Evolutionary conservation across 2,797 vertebrate species (phyloP), one percentile per base, ranked within the genome.

Genomic region (Galagoides demidoff): DNA sequence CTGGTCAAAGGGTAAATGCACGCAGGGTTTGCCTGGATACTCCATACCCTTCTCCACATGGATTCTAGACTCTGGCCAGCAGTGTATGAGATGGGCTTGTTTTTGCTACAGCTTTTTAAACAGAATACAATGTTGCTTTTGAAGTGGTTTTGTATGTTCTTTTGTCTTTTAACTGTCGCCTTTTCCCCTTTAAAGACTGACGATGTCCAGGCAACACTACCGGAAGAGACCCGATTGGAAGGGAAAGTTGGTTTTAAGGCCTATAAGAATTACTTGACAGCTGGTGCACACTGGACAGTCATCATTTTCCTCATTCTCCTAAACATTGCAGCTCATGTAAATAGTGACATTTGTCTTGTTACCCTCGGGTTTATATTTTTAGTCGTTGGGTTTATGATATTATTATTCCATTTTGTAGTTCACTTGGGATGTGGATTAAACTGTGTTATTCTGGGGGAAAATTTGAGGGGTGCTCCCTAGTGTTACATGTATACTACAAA

Each of bases 221-320:
- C 98, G 1, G 99, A 99, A 87, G 99, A 99, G 98, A 99, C 96
- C 87, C 99, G 99, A 0, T 98, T 98, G 3, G 98, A 99, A 85
- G 99, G 99, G 74, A 99, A 97, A 97, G 98, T 99, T 27, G 98
- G 95, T 66, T 12, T 99, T 0, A 97, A 98, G 34, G 37, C 99
- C 92, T 99, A 99, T 74, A 95, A 98, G 92, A 99, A 99, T 93
- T 99, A 99, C 96, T 98, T 99, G 66, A 95, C 82, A 52, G 99
- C 99, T 0, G 99, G 99, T 76, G 98, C 99, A 45, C 99, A 97
- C 93, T 73, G 98, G 57, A 10, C 98, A 0, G 13, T 99, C 55
- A 97, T 99, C 97, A 59, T 99, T 34, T 3, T 98, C 3, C 97
- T 99, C 8, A 0, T 99, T 3, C 0, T 99, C 6, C 22, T 99